Evolutionary conservation across 2,113 vertebrate genomes (phyloP).

Genomic region (Corynorhinus townsendii): DNA sequence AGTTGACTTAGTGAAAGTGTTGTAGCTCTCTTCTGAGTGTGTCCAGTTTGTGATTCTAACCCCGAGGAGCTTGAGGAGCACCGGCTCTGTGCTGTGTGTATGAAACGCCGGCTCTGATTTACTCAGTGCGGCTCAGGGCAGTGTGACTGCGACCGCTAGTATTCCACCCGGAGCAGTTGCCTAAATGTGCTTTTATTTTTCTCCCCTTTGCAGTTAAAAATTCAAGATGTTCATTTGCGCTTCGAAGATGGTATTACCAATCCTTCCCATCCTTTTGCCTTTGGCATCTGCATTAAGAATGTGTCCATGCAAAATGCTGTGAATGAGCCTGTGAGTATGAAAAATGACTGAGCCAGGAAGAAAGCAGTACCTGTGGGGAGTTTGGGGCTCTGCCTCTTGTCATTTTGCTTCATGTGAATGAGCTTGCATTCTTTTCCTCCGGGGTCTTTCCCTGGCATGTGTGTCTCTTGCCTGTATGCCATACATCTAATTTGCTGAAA

Average conservation of each 20-base stretch:
- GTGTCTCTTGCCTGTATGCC: background rate
- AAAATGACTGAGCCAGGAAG: accelerated
- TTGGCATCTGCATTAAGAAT: slow-evolving; percentile 95
- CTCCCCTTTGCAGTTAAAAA: slow-evolving; percentile 87
- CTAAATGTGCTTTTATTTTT: background rate
- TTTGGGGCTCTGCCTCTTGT: background rate
- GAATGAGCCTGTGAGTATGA: slow-evolving; percentile 88
- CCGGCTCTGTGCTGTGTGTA: accelerated
- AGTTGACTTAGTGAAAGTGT: background rate
- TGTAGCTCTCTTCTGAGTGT: background rate
- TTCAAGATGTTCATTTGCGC: slow-evolving; percentile 95
- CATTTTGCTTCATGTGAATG: background rate
- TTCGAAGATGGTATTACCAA: slow-evolving; percentile 94
- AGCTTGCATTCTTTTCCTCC: background rate
- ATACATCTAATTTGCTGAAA: background rate
- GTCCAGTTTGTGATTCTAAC: background rate
- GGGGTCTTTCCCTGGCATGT: accelerated
- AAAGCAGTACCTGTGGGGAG: background rate
- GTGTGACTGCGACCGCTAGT: background rate
- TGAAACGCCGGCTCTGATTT: background rate
- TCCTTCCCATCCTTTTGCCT: slow-evolving; percentile 89
- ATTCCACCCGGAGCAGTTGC: background rate
- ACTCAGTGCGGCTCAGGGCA: background rate
- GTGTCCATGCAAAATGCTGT: slow-evolving; percentile 93
- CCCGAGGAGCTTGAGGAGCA: background rate